Base-by-base conservation (phyloP, 2,797 vertebrate species). In the Pempheris klunzingeri region DNA sequence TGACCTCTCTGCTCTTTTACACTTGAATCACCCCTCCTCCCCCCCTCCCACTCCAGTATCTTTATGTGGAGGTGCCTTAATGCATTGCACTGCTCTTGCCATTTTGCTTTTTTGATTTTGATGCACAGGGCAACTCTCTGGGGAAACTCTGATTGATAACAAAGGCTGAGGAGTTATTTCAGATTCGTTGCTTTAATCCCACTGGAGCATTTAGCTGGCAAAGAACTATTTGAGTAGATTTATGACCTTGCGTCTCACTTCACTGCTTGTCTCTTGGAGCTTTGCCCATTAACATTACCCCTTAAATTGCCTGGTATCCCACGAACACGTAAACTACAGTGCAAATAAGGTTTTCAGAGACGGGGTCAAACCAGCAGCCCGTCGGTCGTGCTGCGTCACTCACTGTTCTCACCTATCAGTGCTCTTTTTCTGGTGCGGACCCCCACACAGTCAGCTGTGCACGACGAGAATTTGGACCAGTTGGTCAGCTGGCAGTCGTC, bases 401-500 rank as follows among this genome's bases (percentile, higher is more conserved):
- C 43, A 69, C 28, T 41, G n/a, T 67, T 30, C 95, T 94, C 95
- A 99, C 98, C 98, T 30, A 98, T 92, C 81, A 99, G 94, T 46
- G 94, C 86, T 55, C 98, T 97, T 90, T 97, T 98, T 78, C 98
- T 96, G 59, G 97, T 98, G 82, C 98, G 96, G 77, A 99, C 96
- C 58, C 97, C 97, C 49, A 97, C 97, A 32, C 98, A 99, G 90
- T 99, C 97, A 57, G 97, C 96, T 20, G 96, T 97, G 91, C 98
- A 99, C 39, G 97, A 94, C 62, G 98, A 97, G 94, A 99, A 99
- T 92, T 97, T 98, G 88, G 98, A 99, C 98, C 98, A 99, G 95
- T 87, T 97, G 12, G 97, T 97, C 81, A 99, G 96, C 87, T 99
- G 98, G 92, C 98, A 99, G 91, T 99, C 97, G 1, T 99, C 97